Percentiles rank a stretch among this genome's conserved stretches.
Evolutionary conservation across 1,140 invertebrate species (phyloP).

Genomic region (Leptinotarsa lineolata): DNA sequence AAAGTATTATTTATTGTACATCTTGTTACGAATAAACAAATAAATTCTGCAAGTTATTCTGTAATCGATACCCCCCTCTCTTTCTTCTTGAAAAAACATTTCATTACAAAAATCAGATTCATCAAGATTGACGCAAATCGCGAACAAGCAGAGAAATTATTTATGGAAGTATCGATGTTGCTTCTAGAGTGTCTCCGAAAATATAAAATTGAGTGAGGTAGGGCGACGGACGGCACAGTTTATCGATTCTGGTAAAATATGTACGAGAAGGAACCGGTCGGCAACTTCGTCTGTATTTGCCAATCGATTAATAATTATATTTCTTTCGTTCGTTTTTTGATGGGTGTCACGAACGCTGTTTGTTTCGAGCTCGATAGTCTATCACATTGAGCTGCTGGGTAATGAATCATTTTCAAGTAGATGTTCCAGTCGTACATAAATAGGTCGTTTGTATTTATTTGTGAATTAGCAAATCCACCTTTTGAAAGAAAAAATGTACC

Average conservation of each 20-base stretch:
- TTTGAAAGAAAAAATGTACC: too few relatives aligned
- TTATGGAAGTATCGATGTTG: slow-evolving; percentile 23
- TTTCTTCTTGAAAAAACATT: too few relatives aligned
- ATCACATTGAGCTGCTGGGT: too few relatives aligned
- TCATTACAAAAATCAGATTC: neutral
- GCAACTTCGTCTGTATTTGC: neutral
- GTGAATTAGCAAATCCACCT: too few relatives aligned
- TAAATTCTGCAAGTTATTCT: too few relatives aligned
- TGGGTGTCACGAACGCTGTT: neutral
- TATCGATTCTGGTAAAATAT: slow-evolving; percentile 29
- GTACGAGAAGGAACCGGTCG: slow-evolving; percentile 2
- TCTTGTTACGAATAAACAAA: too few relatives aligned
- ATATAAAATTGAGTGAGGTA: slow-evolving; percentile 29
- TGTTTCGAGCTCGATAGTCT: too few relatives aligned
- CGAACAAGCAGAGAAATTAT: neutral
- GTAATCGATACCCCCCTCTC: too few relatives aligned
- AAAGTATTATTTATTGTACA: too few relatives aligned
- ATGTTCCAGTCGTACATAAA: too few relatives aligned
- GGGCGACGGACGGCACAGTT: slow-evolving; percentile 25
- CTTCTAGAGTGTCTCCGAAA: slow-evolving; percentile 20
- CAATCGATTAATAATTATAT: neutral
- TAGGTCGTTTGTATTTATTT: too few relatives aligned
- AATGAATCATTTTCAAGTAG: too few relatives aligned
- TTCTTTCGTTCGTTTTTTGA: neutral
- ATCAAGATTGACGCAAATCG: neutral